Evolutionary conservation across 1,140 invertebrate genomes (phyloP), one percentile per base, ranked within the genome.

Genomic region (Hirudo medicinalis): DNA sequence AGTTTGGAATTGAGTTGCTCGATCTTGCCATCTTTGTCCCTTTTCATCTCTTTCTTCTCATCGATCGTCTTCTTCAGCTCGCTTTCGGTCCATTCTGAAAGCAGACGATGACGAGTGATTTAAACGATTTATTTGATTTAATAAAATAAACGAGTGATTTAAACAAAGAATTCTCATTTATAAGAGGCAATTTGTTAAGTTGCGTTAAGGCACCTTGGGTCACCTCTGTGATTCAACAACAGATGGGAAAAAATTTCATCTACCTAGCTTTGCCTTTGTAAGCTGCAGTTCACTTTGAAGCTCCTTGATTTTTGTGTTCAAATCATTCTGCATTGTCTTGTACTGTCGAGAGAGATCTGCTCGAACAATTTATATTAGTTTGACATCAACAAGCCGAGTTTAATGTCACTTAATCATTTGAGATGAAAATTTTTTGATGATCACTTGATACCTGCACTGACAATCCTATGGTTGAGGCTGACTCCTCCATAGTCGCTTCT

Each of bases 251-350:
- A 76, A 75, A 32, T 78, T 22, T 54, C 32, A n/a, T 66, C 73
- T 72, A 79, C 78, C 72, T 40, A 79, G 72, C 49, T 75, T 69
- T 27, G 72, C 60, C 69, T 73, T 72, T 15, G 76, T 79, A 15
- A 71, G 73, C 22, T 73, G 67, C 13, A 79, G 73, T 68, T 80
- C 79, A 20, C 75, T 76, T 72, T 80, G 78, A 43, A 80, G 71
- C 67, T 77, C 74, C 67, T 78, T 77, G n/a, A 79, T 78, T n/a
- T 75, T 70, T 22, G 78, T 71, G 13, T 75, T 74, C 76, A 79
- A 77, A 67, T 80, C 78, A 32, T 76, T 77, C 74, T 80, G 78
- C 78, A 80, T 80, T 0, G 78, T 80, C 72, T 80, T 80, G 74
- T 80, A 80, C 75, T 80, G 79, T 19, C 79, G 71, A 2, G 79